Conservation (phyloP, 1,140 invertebrate species). For the Platorchestia sp. region DNA sequence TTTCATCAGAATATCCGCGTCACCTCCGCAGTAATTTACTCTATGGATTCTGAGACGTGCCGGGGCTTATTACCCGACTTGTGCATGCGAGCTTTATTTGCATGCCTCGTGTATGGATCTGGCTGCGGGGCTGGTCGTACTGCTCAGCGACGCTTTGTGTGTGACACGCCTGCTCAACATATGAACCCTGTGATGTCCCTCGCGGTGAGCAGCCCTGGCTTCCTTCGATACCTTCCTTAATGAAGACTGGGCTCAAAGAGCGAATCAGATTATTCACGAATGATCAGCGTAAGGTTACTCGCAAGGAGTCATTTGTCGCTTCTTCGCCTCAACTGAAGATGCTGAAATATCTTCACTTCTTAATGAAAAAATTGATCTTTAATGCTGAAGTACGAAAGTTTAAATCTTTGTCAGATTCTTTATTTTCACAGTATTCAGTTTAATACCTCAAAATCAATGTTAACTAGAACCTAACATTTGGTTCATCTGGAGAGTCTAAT, state of each 20-base stretch:
- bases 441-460: background rate
- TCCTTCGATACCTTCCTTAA: background rate
- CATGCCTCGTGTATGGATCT: constrained; percentile 11
- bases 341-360: background rate
- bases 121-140: no score
- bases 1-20: background rate
- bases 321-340: background rate
- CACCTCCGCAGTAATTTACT: constrained; percentile 21
- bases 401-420: background rate
- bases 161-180: background rate
- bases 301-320: background rate
- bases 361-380: background rate
- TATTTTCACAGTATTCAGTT: background rate
- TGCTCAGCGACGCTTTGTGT: background rate
- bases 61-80: constrained; percentile 16
- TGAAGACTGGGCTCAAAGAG: background rate
- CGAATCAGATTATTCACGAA: background rate
- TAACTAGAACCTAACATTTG: background rate
- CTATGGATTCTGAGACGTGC: constrained; percentile 23
- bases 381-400: background rate
- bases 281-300: background rate
- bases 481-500: background rate
- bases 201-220: background rate
- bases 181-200: background rate
- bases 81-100: constrained; percentile 8